Evolutionary conservation across 2,797 vertebrate genomes (phyloP).

Genomic region (Acrocephalus scirpaceus): DNA sequence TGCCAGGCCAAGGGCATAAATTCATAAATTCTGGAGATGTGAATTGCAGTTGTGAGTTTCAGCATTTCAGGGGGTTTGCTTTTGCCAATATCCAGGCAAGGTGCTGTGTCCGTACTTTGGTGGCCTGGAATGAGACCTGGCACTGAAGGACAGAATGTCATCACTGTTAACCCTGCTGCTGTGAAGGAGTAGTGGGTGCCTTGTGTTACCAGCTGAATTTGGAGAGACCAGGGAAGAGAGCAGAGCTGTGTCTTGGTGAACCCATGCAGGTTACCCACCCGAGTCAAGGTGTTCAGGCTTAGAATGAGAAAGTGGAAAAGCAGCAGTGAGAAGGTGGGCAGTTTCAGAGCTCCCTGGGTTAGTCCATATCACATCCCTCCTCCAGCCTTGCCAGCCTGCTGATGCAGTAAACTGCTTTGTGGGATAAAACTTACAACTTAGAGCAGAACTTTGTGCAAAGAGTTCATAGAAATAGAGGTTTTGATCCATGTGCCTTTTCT

Average conservation of each 20-base stretch:
- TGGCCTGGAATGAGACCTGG: background rate
- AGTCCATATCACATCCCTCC: background rate
- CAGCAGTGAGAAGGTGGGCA: background rate
- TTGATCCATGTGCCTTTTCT: background rate
- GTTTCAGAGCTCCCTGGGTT: background rate
- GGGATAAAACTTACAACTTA: background rate
- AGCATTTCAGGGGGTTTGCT: background rate
- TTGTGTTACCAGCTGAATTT: fast-evolving
- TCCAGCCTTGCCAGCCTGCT: background rate
- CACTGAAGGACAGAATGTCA: fast-evolving
- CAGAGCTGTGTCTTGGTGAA: background rate
- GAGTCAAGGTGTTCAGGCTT: background rate
- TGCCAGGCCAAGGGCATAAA: background rate
- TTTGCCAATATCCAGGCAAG: background rate
- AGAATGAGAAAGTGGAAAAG: background rate
- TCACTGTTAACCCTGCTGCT: background rate
- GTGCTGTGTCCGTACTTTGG: fast-evolving
- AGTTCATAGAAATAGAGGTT: background rate
- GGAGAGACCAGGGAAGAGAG: fast-evolving
- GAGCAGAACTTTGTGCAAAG: background rate
- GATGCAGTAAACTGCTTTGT: background rate
- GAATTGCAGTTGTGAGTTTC: background rate
- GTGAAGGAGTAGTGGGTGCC: background rate
- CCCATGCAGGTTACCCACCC: fast-evolving
- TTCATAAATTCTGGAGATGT: background rate